These are phyloP conservation scores for Lepidocolaptes lacrymiger DNA, from an alignment of 2,797 vertebrate species.

Conservation along the genomic window DNA sequence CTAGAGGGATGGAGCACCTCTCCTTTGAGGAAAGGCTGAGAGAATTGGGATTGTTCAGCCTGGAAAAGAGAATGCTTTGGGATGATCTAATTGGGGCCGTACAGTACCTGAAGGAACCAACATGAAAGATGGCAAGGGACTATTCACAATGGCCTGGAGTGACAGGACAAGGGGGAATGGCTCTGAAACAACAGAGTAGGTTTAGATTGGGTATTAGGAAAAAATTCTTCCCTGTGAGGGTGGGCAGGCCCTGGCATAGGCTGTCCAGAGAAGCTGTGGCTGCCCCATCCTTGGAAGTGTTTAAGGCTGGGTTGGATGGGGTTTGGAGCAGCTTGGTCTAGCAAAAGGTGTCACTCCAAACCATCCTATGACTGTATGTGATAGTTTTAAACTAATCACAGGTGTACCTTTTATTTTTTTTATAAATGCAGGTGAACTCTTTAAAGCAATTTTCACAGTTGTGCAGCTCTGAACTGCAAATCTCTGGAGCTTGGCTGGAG, in stretches of 20 bases:
- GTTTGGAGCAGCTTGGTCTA: background rate
- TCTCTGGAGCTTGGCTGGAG: background rate
- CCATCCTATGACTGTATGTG: accelerated
- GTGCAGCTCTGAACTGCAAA: background rate
- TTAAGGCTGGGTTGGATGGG: background rate
- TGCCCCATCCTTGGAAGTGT: background rate
- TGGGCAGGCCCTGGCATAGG: background rate
- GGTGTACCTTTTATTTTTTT: background rate
- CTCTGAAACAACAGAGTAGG: background rate
- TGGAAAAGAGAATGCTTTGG: background rate
- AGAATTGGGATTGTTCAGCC: background rate
- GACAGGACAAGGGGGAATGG: background rate
- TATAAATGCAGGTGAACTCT: background rate
- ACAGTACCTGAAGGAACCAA: background rate
- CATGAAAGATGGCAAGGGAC: background rate
- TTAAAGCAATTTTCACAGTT: background rate
- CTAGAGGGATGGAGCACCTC: background rate
- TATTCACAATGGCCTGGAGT: background rate
- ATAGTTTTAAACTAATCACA: background rate
- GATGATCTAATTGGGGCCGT: background rate
- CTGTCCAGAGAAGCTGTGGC: background rate
- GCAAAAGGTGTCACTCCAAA: background rate
- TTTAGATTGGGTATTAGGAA: background rate
- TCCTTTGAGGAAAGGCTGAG: background rate
- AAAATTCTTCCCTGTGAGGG: background rate